phyloP scores from a whole-genome alignment of 2,888 invertebrate genomes.

The Stenurella melanura region DNA sequence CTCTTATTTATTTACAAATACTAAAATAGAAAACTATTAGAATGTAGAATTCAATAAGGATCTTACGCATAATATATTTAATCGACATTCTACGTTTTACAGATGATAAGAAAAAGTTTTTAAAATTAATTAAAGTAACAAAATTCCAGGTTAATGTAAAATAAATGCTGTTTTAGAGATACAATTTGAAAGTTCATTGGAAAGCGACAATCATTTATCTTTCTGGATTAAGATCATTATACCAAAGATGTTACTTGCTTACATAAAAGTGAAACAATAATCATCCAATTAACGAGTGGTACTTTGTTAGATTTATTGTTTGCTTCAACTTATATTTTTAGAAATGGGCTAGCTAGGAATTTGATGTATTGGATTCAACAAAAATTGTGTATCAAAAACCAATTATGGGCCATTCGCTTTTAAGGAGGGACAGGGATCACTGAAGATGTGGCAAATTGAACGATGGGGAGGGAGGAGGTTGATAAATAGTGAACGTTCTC shows the following conservation, averaged over 20 bases:
- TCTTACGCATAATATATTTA: not conserved
- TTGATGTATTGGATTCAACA: no score
- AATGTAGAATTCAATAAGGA: not conserved
- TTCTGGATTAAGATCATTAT: not conserved
- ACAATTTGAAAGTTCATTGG: not conserved
- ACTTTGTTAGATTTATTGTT: no score
- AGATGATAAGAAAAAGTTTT: not conserved
- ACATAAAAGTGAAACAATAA: not conserved
- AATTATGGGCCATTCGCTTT: no score
- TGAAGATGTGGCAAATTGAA: no score
- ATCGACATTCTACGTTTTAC: not conserved
- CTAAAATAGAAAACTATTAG: constrained; percentile 1
- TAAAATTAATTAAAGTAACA: not conserved
- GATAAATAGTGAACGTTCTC: no score
- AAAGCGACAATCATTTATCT: not conserved
- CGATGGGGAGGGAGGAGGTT: no score
- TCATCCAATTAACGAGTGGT: not conserved
- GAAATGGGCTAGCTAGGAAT: no score
- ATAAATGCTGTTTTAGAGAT: not conserved
- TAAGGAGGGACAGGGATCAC: no score
- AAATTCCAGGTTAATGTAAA: not conserved
- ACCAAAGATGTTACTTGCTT: not conserved
- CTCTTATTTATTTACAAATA: constrained; percentile 4
- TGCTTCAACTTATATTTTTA: no score
- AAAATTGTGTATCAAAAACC: no score